Base-by-base conservation (phyloP, 2,888 invertebrate genomes). In the Erannis defoliaria region DNA sequence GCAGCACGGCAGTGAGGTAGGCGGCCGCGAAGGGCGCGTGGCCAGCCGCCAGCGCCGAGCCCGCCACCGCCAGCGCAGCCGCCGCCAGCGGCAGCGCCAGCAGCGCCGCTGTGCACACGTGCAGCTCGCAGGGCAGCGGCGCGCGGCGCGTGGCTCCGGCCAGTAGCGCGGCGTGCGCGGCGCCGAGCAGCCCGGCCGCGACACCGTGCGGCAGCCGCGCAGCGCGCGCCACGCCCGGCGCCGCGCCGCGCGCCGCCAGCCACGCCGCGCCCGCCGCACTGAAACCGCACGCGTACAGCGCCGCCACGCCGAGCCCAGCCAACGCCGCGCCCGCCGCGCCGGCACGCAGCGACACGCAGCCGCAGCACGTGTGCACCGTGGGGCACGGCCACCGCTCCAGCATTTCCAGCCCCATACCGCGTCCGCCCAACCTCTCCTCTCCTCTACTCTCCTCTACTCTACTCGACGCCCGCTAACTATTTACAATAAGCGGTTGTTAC, bases 361-460 rank as follows among this genome's bases (percentile, higher is more conserved):
- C 58, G 63, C 76, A 81, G 70, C 79, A 79, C 8, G 62, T 51
- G 55, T 75, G 55, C 66, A 79, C 45, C 53, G 59, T 63, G 33
- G 84, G 84, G 18, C 79, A 79, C 37, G 84, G 83, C 18, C 80
- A 80, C 35, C 55, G 50, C 33, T 82, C 82, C 53, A 81, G 62
- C 48, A 71, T 35, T 65, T 71, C 29, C 40, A 38, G 75, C 0
- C 77, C 80, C 81, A 84, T 82, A 9, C 26, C 21, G 43, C 37
- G n/a, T n/a, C n/a, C n/a, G n/a, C n/a, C n/a, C n/a, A n/a, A n/a
- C n/a, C n/a, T n/a, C n/a, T n/a, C n/a, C n/a, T n/a, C n/a, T n/a
- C n/a, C n/a, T n/a, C 43, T 2, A n/a, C 2, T 5, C 42, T 8
- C 9, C 8, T 12, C 21, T 18, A 38, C 38, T 18, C 8, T 38